These are phyloP conservation scores for Tetranychus truncatus DNA, from an alignment of 2,888 invertebrate species.

Conservation along the genomic window DNA sequence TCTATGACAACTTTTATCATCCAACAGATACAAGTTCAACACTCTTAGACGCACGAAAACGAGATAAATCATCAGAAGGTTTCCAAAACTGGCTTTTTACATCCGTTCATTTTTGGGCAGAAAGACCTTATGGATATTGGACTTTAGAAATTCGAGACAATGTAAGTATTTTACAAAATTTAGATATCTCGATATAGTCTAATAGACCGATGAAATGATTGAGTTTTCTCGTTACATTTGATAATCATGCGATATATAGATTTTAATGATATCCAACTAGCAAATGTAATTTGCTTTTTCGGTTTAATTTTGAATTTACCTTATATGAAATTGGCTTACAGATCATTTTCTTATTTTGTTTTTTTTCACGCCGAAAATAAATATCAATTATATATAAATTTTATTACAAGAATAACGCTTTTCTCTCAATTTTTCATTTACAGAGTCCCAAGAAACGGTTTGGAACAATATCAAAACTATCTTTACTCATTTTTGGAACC, in stretches of 20 bases:
- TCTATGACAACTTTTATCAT: background rate
- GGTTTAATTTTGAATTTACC: background rate
- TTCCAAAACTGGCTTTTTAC: conserved; percentile 66
- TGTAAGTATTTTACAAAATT: background rate
- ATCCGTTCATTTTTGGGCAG: conserved; percentile 81
- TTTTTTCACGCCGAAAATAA: too few relatives aligned
- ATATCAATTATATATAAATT: too few relatives aligned
- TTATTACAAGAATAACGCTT: too few relatives aligned
- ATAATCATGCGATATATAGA: too few relatives aligned
- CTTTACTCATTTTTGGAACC: conserved; percentile 87
- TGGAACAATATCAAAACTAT: conserved; percentile 88
- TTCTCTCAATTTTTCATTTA: conserved; percentile 48
- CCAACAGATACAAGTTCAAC: conserved; percentile 47
- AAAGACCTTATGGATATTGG: conserved; percentile 47
- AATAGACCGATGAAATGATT: too few relatives aligned
- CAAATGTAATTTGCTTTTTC: background rate
- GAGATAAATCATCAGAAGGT: conserved; percentile 50
- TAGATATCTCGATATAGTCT: too few relatives aligned
- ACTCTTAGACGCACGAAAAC: conserved; percentile 48
- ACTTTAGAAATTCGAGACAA: conserved; percentile 22
- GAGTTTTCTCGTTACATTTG: too few relatives aligned
- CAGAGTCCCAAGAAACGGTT: conserved; percentile 48
- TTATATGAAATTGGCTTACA: too few relatives aligned
- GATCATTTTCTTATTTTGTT: background rate
- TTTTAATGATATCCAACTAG: background rate